phyloP scores from a whole-genome alignment of 2,113 vertebrate genomes.

The Octodon degus region DNA sequence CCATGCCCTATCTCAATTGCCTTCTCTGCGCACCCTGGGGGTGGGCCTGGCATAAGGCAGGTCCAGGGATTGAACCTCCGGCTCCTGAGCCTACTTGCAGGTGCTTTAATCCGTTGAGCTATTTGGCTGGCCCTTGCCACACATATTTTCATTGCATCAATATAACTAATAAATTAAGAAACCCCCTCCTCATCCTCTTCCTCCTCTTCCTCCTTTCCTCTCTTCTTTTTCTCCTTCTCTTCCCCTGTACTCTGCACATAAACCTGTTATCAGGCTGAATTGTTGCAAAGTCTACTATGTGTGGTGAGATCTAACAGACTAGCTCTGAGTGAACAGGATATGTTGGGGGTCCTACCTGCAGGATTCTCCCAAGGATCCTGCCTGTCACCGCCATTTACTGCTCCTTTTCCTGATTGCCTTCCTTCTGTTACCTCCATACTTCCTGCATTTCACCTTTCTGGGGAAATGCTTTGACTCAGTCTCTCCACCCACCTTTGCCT shows the following conservation, averaged over 20 bases:
- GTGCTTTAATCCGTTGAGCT: too few relatives aligned
- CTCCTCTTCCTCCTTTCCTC: too few relatives aligned
- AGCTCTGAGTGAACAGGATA: neutral
- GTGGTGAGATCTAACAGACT: neutral
- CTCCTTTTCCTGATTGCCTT: neutral
- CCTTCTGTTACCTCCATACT: neutral
- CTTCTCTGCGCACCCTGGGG: too few relatives aligned
- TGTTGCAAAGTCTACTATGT: neutral
- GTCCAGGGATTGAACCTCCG: too few relatives aligned
- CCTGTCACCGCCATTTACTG: fast-evolving
- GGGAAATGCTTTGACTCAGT: neutral
- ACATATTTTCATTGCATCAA: conserved; percentile 32
- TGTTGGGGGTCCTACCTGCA: neutral
- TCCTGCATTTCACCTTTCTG: neutral
- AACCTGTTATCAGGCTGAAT: neutral
- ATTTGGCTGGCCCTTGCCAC: neutral
- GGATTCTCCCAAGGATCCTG: neutral
- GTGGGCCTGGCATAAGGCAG: too few relatives aligned
- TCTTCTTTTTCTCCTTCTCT: neutral
- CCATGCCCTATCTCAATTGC: too few relatives aligned
- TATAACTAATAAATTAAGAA: conserved; percentile 40
- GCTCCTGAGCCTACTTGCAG: too few relatives aligned
- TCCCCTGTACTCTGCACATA: neutral
- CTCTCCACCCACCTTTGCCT: neutral
- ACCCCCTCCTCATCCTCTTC: too few relatives aligned